Base-by-base conservation (phyloP, 1,140 invertebrate species). In the Habropoda laboriosa region DNA sequence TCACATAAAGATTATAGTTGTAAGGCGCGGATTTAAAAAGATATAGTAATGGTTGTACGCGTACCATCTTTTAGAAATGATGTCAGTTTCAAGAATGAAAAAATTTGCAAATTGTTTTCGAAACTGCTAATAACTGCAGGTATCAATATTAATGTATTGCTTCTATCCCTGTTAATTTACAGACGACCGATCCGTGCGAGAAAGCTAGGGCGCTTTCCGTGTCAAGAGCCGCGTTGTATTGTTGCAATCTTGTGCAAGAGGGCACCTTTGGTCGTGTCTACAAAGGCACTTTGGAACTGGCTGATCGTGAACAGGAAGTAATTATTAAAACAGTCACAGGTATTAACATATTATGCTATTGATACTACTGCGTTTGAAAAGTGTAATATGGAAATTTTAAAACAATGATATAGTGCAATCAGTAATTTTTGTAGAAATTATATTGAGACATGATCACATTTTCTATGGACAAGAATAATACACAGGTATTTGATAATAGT, bases 241-340 rank as follows among this genome's bases (percentile, higher is more conserved):
- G 96, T 45, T 94, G 95, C 75, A 94, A 94, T 51, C 89, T 96
- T 16, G 93, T 95, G 0, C 95, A 96, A 81, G 96, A 96, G 94
- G 97, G 97, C 27, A 98, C 97, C 60, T 98, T 97, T 87, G 97
- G 97, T 2, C 94, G 95, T 80, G 95, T 97, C 45, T 97, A 96
- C 88, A 94, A 95, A 81, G 97, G 97, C 42, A 95, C 95, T 45
- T 93, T 96, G 86, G 93, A 95, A 55, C 68, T 92, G n/a, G 92
- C 93, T 51, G 95, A 95, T 6, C 94, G 94, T 27, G 95, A 96
- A 10, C 95, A 97, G 88, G 96, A 97, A 89, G 96, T 98, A 35
- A 94, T 97, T 78, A 95, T 98, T 68, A 98, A 98, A 93, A 98
- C 97, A 38, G 96, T 97, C 38, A 95, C 96, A 92, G 96, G 96